Evolutionary conservation across 2,888 invertebrate genomes (phyloP).

Genomic region (Pyrrhopygopsis socrates): DNA sequence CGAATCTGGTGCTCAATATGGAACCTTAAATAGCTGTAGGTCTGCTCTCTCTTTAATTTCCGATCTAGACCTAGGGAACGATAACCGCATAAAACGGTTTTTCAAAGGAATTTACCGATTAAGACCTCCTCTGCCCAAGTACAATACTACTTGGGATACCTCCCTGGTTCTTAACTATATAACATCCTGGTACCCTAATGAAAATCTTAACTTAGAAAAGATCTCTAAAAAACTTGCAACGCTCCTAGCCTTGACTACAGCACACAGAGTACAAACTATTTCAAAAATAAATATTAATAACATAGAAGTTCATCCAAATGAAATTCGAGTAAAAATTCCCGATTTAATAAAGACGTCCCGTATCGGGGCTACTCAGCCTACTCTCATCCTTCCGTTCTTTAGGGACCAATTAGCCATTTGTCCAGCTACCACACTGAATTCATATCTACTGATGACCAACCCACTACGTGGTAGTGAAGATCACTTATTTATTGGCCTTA

Average conservation of each 20-base stretch:
- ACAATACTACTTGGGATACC: slow-evolving; percentile 49
- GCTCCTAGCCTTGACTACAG: slow-evolving; percentile 20
- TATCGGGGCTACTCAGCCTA: background rate
- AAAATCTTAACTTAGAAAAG: slow-evolving; percentile 24
- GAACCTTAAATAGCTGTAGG: slow-evolving; percentile 54
- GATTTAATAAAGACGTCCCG: slow-evolving; percentile 4
- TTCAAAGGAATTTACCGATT: slow-evolving; percentile 48
- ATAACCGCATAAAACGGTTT: slow-evolving; percentile 44
- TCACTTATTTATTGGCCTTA: background rate
- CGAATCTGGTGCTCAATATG: slow-evolving; percentile 41
- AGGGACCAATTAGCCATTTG: background rate
- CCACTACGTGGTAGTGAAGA: background rate
- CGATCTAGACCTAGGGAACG: slow-evolving; percentile 20
- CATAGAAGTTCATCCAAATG: background rate
- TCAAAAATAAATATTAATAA: slow-evolving; percentile 14
- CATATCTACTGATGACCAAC: background rate
- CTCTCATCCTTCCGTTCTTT: background rate
- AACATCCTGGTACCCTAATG: slow-evolving; percentile 36
- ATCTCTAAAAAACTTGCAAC: slow-evolving; percentile 33
- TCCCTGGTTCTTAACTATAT: slow-evolving; percentile 27
- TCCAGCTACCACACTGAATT: background rate
- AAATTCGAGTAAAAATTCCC: slow-evolving; percentile 8
- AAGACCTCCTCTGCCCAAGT: slow-evolving; percentile 53
- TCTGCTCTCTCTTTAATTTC: slow-evolving; percentile 51
- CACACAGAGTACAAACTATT: background rate